Evolutionary conservation across 64 coral and sea anemone genomes (phyloP), one percentile per base, ranked within the genome.

Genomic region (Stylophora pistillata): DNA sequence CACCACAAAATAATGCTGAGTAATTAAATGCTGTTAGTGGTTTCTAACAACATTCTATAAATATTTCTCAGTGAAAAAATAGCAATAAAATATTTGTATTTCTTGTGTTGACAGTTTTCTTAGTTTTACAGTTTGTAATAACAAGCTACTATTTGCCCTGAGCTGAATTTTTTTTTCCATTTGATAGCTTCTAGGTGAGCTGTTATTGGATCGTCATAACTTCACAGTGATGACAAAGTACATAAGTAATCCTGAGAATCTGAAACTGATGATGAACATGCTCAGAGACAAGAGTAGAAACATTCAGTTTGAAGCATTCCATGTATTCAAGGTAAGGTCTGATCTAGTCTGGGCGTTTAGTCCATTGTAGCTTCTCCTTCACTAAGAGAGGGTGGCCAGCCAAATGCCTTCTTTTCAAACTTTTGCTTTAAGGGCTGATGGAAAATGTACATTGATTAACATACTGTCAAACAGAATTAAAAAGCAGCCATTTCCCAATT

Each of bases 241-340:
- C 87, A 99, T 99, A 56, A 95, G 97, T 79, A 95, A 99, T 64
- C 93, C 93, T 7, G 97, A 95, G 74, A 99, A 99, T 78, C 88
- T 99, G 31, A 99, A 99, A 53, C 91, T 95, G 31, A 99, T 99
- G 97, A 99, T 99, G 97, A 95, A 99, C 30, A 79, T 99, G 90
- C 83, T 99, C 10, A 85, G 93, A 71, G 97, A 99, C 85, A 99
- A 99, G 78, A 99, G 97, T 34, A 99, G 97, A 61, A 99, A 99
- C 65, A 99, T 99, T 52, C 97, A 99, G 64, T 99, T 99, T 93
- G 97, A 99, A 86, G 97, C 97, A 74, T 99, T 99, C 59, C 97
- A 99, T 88, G 97, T 99, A 15, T 99, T 99, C 79, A 99, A 99
- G 93, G 97, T 99, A 9, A 94, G 81, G 33, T 23, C 5, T 17